These are phyloP conservation scores for Apantesis nais DNA, from an alignment of 2,888 invertebrate genomes.

Conservation along the genomic window DNA sequence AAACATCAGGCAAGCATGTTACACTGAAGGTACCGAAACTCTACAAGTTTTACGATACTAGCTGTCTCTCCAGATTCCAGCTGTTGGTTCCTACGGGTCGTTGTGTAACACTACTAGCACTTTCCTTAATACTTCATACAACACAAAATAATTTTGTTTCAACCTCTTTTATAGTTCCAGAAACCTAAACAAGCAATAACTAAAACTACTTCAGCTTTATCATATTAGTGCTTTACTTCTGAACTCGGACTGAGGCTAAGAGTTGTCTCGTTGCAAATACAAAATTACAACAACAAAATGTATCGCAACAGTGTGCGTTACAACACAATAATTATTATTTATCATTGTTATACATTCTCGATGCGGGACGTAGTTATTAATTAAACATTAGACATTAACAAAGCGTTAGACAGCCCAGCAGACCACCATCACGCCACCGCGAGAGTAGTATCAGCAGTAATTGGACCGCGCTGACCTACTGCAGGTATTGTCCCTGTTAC, in stretches of 20 bases:
- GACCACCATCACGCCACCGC: constrained; percentile 13
- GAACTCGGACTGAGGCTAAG: neutral
- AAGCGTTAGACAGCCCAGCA: constrained; percentile 12
- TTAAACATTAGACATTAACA: constrained; percentile 39
- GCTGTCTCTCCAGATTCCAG: neutral
- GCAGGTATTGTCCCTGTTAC: neutral
- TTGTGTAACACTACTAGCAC: too few species aligned
- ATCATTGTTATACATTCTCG: constrained; percentile 16
- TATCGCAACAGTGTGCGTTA: constrained; percentile 21
- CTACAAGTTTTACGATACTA: neutral
- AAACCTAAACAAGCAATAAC: neutral
- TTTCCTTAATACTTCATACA: too few species aligned
- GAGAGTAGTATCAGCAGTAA: neutral
- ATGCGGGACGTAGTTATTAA: constrained; percentile 22
- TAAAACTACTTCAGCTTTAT: neutral
- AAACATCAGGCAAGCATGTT: too few species aligned
- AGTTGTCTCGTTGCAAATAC: neutral
- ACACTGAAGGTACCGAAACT: too few species aligned
- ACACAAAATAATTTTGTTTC: neutral
- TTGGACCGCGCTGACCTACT: neutral
- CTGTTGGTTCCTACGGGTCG: too few species aligned
- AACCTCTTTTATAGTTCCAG: neutral
- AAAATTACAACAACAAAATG: constrained; percentile 22
- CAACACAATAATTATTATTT: constrained; percentile 15
- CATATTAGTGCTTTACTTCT: too few species aligned